These are phyloP conservation scores for Coptotermes formosanus DNA, from an alignment of 1,140 invertebrate genomes.

Conservation along the genomic window DNA sequence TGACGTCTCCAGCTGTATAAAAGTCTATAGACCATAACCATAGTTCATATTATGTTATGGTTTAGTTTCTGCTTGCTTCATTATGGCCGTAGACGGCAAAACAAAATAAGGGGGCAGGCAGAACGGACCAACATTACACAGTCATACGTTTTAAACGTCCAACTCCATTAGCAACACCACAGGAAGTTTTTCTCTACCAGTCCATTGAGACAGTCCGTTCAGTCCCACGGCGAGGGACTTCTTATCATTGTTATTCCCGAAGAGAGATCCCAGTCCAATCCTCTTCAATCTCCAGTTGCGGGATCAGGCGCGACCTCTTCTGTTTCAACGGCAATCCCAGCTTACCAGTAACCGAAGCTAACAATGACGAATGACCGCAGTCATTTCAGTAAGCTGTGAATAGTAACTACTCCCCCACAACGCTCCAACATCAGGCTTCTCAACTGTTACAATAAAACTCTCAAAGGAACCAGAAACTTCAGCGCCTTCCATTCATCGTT, in stretches of 20 bases:
- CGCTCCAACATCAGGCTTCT: neutral
- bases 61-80: too few relatives aligned
- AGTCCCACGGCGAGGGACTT: neutral
- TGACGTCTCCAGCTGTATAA: too few relatives aligned
- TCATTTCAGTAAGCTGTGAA: neutral
- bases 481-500: too few relatives aligned
- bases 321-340: neutral
- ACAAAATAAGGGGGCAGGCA: too few relatives aligned
- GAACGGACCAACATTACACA: neutral
- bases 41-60: too few relatives aligned
- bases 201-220: neutral
- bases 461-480: neutral
- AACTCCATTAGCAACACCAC: neutral
- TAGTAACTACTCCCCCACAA: neutral
- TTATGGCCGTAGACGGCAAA: too few relatives aligned
- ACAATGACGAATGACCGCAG: constrained; percentile 14
- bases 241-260: neutral
- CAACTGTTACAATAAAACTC: neutral
- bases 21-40: too few relatives aligned
- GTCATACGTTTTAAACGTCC: neutral
- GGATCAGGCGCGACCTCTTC: neutral
- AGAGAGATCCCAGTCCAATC: neutral
- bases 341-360: neutral
- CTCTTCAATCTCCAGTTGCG: neutral
- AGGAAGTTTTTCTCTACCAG: neutral